A percentile compares a stretch with the other conserved stretches of the same genome.
phyloP scores from a whole-genome alignment of 2,888 invertebrate species.

The Mamestra brassicae region DNA sequence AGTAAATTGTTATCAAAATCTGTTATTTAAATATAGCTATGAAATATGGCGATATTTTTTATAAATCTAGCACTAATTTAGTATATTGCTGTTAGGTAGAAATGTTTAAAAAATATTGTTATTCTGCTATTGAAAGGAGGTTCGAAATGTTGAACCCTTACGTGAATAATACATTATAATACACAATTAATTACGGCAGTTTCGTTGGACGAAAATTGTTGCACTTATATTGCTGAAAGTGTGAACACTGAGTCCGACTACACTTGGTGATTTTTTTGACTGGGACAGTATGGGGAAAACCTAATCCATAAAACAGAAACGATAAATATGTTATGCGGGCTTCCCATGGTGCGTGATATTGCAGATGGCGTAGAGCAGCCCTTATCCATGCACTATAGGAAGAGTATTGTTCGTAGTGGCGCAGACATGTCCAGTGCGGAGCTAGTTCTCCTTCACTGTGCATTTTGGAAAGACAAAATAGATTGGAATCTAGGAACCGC shows the following conservation, averaged over 20 bases:
- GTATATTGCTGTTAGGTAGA: conserved; percentile 35
- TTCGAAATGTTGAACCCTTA: conserved; percentile 37
- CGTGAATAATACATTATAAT: conserved; percentile 50
- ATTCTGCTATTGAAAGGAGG: conserved; percentile 40
- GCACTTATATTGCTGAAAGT: not conserved
- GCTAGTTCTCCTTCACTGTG: too few relatives aligned
- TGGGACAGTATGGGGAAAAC: not conserved
- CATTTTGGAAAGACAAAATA: too few relatives aligned
- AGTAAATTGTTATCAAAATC: conserved; percentile 64
- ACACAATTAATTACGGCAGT: conserved; percentile 33
- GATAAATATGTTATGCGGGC: too few relatives aligned
- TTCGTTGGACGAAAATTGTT: conserved; percentile 30
- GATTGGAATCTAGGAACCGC: too few relatives aligned
- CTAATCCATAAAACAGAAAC: too few relatives aligned
- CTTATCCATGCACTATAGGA: too few relatives aligned
- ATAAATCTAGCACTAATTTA: conserved; percentile 54
- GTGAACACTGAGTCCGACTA: not conserved
- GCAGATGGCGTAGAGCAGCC: too few relatives aligned
- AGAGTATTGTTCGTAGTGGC: too few relatives aligned
- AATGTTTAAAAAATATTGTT: conserved; percentile 52
- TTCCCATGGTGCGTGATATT: too few relatives aligned
- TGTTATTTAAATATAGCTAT: conserved; percentile 52
- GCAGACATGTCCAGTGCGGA: too few relatives aligned
- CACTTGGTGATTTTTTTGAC: not conserved
- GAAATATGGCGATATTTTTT: conserved; percentile 59